A percentile compares a stretch with the other conserved stretches of the same genome.
Conservation (phyloP, 1,140 invertebrate species). For the Pogonomyrmex californicus region DNA sequence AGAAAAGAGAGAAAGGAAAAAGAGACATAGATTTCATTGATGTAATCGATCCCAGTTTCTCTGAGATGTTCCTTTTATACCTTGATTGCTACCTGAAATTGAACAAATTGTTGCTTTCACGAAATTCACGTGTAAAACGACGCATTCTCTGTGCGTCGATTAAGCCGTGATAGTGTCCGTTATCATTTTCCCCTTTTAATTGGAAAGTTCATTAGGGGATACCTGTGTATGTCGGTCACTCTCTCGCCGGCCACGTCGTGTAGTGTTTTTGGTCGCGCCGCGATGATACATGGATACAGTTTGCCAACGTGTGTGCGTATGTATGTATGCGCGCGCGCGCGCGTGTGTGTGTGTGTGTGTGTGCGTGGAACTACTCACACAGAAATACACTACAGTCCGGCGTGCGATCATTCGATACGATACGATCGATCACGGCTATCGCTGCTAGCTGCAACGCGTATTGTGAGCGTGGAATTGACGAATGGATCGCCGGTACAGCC, state of each 20-base stretch:
- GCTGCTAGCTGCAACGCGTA: slow-evolving; percentile 36
- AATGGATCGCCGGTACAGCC: slow-evolving; percentile 48
- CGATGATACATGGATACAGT: slow-evolving; percentile 40
- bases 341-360: neutral
- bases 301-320: neutral
- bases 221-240: slow-evolving; percentile 23
- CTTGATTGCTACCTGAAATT: slow-evolving; percentile 43
- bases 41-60: neutral
- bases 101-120: slow-evolving; percentile 61
- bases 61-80: slow-evolving; percentile 36
- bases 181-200: slow-evolving; percentile 64
- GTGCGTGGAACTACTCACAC: neutral
- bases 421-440: slow-evolving; percentile 64
- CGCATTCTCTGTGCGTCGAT: slow-evolving; percentile 51
- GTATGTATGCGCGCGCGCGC: neutral
- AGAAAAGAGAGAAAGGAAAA: no score
- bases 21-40: neutral
- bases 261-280: slow-evolving; percentile 41
- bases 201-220: slow-evolving; percentile 63
- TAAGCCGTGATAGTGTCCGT: slow-evolving; percentile 61
- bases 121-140: slow-evolving; percentile 57
- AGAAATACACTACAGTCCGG: neutral
- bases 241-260: slow-evolving; percentile 27
- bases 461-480: slow-evolving; percentile 62
- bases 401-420: slow-evolving; percentile 57